phyloP scores from a whole-genome alignment of 2,113 vertebrate species.

The Lucifuga dentata region DNA sequence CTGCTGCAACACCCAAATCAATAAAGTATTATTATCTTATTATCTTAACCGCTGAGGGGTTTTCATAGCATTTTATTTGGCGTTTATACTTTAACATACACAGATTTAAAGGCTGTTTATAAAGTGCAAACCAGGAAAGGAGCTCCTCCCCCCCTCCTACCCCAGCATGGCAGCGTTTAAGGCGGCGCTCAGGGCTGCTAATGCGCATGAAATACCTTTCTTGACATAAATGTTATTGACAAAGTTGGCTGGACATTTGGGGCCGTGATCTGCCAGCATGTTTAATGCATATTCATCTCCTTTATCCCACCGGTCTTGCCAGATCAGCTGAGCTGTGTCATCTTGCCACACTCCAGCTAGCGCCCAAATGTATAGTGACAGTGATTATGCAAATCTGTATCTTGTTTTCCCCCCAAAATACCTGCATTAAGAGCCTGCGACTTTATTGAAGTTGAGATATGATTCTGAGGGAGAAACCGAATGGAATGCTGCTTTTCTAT shows the following conservation, averaged over 20 bases:
- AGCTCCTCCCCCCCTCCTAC: slow-evolving; percentile 63
- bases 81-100: slow-evolving; percentile 37
- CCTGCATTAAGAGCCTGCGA: slow-evolving; percentile 80
- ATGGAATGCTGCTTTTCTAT: slow-evolving; percentile 57
- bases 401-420: slow-evolving; percentile 79
- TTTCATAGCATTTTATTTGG: too few relatives aligned
- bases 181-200: slow-evolving; percentile 65
- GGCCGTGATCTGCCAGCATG: slow-evolving; percentile 76
- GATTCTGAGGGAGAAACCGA: slow-evolving; percentile 58
- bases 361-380: slow-evolving; percentile 87
- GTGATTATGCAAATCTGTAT: slow-evolving; percentile 88
- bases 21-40: too few relatives aligned
- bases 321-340: slow-evolving; percentile 78
- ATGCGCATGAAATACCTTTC: slow-evolving; percentile 78
- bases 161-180: slow-evolving; percentile 47
- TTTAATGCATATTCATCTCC: slow-evolving; percentile 83
- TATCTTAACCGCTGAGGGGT: too few relatives aligned
- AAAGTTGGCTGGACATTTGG: slow-evolving; percentile 83
- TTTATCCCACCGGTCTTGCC: slow-evolving; percentile 78
- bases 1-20: too few relatives aligned
- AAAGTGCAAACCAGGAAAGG: slow-evolving; percentile 23
- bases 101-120: slow-evolving; percentile 28
- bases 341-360: slow-evolving; percentile 82
- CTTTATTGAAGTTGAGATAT: slow-evolving; percentile 82
- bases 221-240: slow-evolving; percentile 83